Conservation (phyloP, 2,797 vertebrate species). For the Manis crassicaudata region DNA sequence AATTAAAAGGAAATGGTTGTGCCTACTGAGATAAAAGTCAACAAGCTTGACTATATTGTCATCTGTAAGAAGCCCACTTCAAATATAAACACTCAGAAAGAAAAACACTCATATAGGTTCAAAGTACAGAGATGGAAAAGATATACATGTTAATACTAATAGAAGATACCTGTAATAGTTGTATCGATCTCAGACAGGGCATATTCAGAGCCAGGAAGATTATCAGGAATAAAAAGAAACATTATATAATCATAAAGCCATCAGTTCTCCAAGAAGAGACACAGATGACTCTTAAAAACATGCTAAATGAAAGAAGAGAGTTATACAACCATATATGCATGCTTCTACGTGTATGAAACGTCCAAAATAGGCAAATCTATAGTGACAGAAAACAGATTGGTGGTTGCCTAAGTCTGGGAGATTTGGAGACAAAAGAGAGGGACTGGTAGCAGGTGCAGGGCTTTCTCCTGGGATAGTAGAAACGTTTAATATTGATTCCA, state of each 20-base stretch:
- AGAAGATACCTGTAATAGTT: too few relatives aligned
- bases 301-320: not conserved
- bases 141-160: rapidly evolving
- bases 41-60: not conserved
- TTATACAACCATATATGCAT: rapidly evolving
- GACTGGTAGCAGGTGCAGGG: rapidly evolving
- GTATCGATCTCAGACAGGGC: not conserved
- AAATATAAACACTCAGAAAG: not conserved
- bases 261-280: not conserved
- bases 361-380: rapidly evolving
- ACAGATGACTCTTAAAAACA: not conserved
- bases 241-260: not conserved
- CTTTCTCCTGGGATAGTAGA: not conserved
- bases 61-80: not conserved
- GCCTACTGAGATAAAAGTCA: not conserved
- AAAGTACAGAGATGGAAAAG: not conserved
- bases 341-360: not conserved
- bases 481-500: not conserved
- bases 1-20: not conserved
- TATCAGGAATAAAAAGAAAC: not conserved
- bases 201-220: not conserved
- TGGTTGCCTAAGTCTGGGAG: not conserved
- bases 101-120: not conserved
- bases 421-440: too few relatives aligned
- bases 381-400: not conserved